Evolutionary conservation across 1,140 invertebrate genomes (phyloP).

Genomic region (Drosophila parabipectinata): DNA sequence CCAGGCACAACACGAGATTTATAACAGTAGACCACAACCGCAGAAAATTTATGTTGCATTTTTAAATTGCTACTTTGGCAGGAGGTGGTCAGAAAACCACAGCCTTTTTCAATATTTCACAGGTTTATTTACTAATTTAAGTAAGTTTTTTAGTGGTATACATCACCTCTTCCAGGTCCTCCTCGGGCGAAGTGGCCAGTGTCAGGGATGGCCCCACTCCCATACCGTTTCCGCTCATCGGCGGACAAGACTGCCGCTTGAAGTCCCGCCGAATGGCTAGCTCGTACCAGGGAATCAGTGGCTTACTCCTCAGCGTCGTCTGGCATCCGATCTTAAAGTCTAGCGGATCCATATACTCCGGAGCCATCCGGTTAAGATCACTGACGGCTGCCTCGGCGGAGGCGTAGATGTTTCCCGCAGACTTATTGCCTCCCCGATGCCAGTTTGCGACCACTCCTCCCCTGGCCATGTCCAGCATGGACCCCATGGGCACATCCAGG

Average conservation of each 20-base stretch:
- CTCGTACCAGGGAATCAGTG: slow-evolving; percentile 93
- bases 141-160: slow-evolving; percentile 1
- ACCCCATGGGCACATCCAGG: slow-evolving; percentile 67
- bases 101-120: not conserved
- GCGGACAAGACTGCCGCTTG: slow-evolving; percentile 89
- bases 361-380: slow-evolving; percentile 75
- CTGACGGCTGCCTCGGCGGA: slow-evolving; percentile 73
- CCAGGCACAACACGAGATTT: slow-evolving; percentile 23
- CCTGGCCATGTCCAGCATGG: slow-evolving; percentile 69
- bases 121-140: not conserved
- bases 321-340: slow-evolving; percentile 87
- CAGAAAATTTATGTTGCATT: slow-evolving; percentile 27
- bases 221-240: slow-evolving; percentile 54
- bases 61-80: not conserved
- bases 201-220: slow-evolving; percentile 32
- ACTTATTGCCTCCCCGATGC: slow-evolving; percentile 63
- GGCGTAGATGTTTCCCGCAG: slow-evolving; percentile 76
- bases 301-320: slow-evolving; percentile 86
- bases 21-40: slow-evolving; percentile 23
- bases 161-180: slow-evolving; percentile 61
- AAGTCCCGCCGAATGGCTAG: slow-evolving; percentile 88
- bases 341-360: slow-evolving; percentile 82
- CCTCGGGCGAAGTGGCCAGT: slow-evolving; percentile 53
- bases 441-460: slow-evolving; percentile 20
- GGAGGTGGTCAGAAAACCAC: not conserved